A percentile compares a stretch with the other conserved stretches of the same genome.
Conservation (phyloP, 2,888 invertebrate genomes). For the Himalopsyche japonica region DNA sequence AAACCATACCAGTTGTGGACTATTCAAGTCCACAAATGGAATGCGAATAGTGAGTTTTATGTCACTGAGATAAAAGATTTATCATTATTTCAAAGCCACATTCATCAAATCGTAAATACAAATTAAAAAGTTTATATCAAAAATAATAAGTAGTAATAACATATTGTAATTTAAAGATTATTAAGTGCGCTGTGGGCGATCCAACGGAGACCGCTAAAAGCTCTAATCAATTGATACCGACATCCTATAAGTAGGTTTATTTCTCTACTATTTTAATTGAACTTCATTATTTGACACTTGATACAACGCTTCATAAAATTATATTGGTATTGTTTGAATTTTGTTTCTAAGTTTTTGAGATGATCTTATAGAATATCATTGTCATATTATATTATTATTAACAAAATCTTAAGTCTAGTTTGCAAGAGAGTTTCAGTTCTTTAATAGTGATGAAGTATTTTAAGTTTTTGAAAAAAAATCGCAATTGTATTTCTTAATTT, state of each 20-base stretch:
- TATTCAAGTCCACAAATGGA: background rate
- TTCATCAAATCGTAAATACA: background rate
- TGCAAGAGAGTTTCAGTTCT: too few species aligned
- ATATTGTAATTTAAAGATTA: background rate
- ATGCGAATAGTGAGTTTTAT: background rate
- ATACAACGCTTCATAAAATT: background rate
- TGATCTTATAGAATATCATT: too few species aligned
- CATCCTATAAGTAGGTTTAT: background rate
- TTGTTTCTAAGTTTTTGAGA: too few species aligned
- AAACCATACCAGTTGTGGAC: too few species aligned
- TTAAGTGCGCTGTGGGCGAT: background rate
- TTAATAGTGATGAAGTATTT: too few species aligned
- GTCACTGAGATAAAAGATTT: background rate
- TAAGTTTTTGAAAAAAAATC: too few species aligned
- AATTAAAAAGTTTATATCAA: background rate
- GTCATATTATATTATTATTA: too few species aligned
- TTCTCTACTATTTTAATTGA: background rate
- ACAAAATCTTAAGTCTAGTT: too few species aligned
- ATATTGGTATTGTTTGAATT: too few species aligned
- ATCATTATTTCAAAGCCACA: background rate
- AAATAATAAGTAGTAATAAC: background rate
- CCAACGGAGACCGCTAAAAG: background rate
- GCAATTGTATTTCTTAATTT: too few species aligned
- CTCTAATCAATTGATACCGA: background rate
- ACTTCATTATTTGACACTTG: background rate